Base-by-base conservation (phyloP, 2,888 invertebrate species). In the Brachyptera putata region DNA sequence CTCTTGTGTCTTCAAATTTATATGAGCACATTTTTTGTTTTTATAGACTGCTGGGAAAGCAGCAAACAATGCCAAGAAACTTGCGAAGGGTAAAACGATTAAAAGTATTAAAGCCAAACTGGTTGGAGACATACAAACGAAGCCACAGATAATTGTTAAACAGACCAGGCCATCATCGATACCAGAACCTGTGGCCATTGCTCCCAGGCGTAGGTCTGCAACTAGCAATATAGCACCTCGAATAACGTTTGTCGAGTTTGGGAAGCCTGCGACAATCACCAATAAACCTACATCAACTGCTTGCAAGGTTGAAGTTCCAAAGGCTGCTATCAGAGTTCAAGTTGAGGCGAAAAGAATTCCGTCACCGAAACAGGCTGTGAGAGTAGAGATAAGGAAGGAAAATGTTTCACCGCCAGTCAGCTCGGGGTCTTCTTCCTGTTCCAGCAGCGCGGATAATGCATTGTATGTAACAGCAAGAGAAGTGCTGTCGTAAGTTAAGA, bases 381-480 rank as follows among this genome's bases (percentile, higher is more conserved):
- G 50, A 74, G 75, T 63, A 63, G 75, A 75, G 24, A 75, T 73
- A 61, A 76, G 75, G 46, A 73, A 73, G 50, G 74, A 75, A 61
- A 60, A 62, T 21, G 64, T 69, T 4, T 24, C 46, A 5, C 46
- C 46, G n/a, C n/a, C n/a, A n/a, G n/a, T 30, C 30, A 30, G 30
- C 30, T 30, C 30, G 7, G 11, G 30, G 16, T 14, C 43, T 21
- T 11, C 18, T 34, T 53, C 53, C n/a, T 18, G 53, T 34, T 21
- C 53, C 18, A 53, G 53, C 21, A 65, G 61, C 16, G 22, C 34
- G 13, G 48, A 57, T 21, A 46, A 24, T 34, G 87, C 89, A 21
- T 75, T 91, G 34, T 90, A 91, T 68, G 80, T 84, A 71, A 86
- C 89, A 62, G 89, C 91, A 3, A 75, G 88, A 67, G 90, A 91